Conservation (phyloP, 2,888 invertebrate genomes). For the Tubulanus polymorphus region DNA sequence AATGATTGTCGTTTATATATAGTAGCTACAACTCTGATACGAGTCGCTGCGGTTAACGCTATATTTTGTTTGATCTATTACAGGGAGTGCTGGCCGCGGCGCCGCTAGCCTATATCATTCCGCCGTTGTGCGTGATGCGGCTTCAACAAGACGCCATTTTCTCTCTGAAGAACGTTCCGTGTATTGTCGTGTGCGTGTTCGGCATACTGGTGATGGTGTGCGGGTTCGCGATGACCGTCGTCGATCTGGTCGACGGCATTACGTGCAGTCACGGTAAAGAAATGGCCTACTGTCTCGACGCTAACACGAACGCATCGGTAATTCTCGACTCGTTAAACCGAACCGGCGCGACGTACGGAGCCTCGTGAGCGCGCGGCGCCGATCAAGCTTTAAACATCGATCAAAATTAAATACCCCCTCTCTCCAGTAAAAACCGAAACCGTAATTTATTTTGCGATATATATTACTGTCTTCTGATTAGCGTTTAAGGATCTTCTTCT, state of each 20-base stretch:
- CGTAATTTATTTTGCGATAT: too few relatives aligned
- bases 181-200: conserved; percentile 65
- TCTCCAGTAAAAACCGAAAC: too few relatives aligned
- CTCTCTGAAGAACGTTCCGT: conserved; percentile 66
- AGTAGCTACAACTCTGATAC: background rate
- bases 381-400: too few relatives aligned
- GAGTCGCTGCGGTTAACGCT: background rate
- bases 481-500: too few relatives aligned
- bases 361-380: too few relatives aligned
- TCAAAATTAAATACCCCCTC: too few relatives aligned
- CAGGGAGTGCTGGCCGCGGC: conserved; percentile 76
- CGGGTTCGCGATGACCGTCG: conserved; percentile 59
- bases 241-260: conserved; percentile 42
- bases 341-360: too few relatives aligned
- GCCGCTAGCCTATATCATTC: conserved; percentile 75
- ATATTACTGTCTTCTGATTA: too few relatives aligned
- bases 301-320: too few relatives aligned
- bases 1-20: too few relatives aligned
- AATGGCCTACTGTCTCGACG: conserved; percentile 59
- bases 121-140: conserved; percentile 72
- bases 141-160: conserved; percentile 64
- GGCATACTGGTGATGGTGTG: conserved; percentile 62
- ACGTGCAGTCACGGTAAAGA: conserved; percentile 63
- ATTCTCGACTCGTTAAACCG: too few relatives aligned
- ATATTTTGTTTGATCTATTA: conserved; percentile 13